phyloP scores from a whole-genome alignment of 2,888 invertebrate genomes.

The Eubasilissa splendida region DNA sequence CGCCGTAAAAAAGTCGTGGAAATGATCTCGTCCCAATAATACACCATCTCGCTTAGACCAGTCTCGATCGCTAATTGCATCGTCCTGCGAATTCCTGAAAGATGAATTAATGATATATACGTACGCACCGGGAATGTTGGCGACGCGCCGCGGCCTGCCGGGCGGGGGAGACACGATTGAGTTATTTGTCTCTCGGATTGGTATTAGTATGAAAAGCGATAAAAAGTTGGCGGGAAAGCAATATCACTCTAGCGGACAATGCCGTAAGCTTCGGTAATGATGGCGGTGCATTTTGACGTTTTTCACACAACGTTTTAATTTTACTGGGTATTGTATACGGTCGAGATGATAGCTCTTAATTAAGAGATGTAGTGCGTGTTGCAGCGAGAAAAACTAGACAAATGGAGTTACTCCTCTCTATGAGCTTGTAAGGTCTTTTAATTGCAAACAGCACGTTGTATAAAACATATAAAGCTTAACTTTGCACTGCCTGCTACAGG shows the following conservation, averaged over 20 bases:
- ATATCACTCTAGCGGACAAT: slow-evolving; percentile 16
- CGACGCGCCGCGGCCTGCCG: not conserved
- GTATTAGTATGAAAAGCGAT: not conserved
- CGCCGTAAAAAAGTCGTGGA: slow-evolving; percentile 2
- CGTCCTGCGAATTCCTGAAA: slow-evolving; percentile 3
- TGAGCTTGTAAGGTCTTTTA: too few relatives aligned
- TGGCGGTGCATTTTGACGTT: not conserved
- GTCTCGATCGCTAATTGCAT: slow-evolving; percentile 5
- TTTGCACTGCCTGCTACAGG: too few relatives aligned
- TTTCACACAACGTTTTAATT: too few relatives aligned
- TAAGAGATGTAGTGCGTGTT: too few relatives aligned
- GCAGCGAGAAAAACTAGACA: too few relatives aligned
- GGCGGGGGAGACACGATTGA: slow-evolving; percentile 8
- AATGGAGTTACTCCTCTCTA: too few relatives aligned
- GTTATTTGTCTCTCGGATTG: slow-evolving; percentile 17
- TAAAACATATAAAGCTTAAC: too few relatives aligned
- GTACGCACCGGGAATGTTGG: slow-evolving; percentile 5
- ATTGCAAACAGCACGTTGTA: too few relatives aligned
- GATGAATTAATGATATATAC: slow-evolving; percentile 5
- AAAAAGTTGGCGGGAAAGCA: slow-evolving; percentile 19
- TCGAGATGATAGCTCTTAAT: too few relatives aligned
- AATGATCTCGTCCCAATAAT: not conserved
- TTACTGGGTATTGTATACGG: too few relatives aligned
- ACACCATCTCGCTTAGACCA: not conserved
- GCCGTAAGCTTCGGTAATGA: slow-evolving; percentile 1